Evolutionary conservation across 2,797 vertebrate species (phyloP).

Genomic region (Sebastes aleutianus): DNA sequence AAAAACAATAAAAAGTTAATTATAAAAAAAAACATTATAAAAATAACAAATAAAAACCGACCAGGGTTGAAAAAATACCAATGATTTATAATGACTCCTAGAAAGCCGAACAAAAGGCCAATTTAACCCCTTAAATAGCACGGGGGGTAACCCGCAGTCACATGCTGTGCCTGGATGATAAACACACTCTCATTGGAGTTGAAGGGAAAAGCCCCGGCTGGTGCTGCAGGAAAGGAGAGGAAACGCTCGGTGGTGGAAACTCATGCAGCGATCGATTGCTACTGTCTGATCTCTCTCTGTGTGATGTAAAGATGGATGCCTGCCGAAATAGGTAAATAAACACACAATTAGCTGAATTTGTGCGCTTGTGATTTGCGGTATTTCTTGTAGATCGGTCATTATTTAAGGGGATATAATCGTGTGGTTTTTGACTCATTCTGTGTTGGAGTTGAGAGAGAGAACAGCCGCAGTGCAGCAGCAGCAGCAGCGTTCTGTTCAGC

Average conservation of each 20-base stretch:
- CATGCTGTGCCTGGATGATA: not conserved
- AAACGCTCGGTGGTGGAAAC: not conserved
- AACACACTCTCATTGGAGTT: not conserved
- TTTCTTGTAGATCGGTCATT: not conserved
- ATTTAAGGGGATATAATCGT: rapidly evolving
- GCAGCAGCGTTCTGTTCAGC: not conserved
- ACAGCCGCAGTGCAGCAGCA: slow-evolving; percentile 72
- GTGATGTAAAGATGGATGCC: slow-evolving; percentile 80
- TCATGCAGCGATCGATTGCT: slow-evolving; percentile 77
- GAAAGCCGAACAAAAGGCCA: not conserved
- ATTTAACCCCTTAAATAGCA: not conserved
- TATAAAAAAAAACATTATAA: too few species aligned
- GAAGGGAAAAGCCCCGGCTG: not conserved
- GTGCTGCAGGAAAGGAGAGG: not conserved
- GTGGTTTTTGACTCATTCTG: not conserved
- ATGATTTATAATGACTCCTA: not conserved
- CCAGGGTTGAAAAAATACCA: not conserved
- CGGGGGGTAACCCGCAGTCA: not conserved
- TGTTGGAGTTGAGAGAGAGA: not conserved
- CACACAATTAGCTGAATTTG: slow-evolving; percentile 56
- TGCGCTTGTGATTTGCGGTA: not conserved
- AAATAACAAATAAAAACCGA: too few species aligned
- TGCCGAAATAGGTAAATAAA: slow-evolving; percentile 80
- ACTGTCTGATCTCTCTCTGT: slow-evolving; percentile 67
- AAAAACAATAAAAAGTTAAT: too few species aligned